phyloP scores from a whole-genome alignment of 2,888 invertebrate genomes.

The Microctonus aethiopoides region DNA sequence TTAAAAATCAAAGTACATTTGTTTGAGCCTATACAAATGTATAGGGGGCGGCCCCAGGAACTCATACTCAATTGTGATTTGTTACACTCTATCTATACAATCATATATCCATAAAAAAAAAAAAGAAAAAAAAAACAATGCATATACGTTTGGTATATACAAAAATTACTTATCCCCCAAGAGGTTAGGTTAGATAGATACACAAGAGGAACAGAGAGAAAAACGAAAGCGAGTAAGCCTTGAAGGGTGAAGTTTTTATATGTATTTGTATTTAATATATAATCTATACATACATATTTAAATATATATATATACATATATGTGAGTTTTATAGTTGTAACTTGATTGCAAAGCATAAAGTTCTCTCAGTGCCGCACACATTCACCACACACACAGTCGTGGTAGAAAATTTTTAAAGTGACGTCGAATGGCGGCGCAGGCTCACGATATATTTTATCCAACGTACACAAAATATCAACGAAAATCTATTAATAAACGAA shows the following conservation, averaged over 20 bases:
- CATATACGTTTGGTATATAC: no score
- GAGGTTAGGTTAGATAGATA: neutral
- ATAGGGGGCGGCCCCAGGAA: slow-evolving; percentile 3
- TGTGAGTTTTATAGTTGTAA: neutral
- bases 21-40: neutral
- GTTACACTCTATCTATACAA: neutral
- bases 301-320: neutral
- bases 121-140: neutral
- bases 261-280: neutral
- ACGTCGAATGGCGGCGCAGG: slow-evolving; percentile 34
- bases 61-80: neutral
- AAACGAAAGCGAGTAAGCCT: neutral
- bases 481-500: neutral
- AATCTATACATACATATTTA: neutral
- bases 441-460: neutral
- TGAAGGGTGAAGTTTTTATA: neutral
- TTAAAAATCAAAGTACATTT: no score
- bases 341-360: neutral
- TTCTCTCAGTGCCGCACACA: neutral
- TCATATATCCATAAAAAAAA: neutral
- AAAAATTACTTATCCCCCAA: neutral
- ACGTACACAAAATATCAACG: neutral
- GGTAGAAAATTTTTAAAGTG: slow-evolving; percentile 30
- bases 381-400: neutral
- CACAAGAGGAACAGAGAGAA: neutral